Conservation (phyloP, 2,113 vertebrate species). For the Nicator chloris region DNA sequence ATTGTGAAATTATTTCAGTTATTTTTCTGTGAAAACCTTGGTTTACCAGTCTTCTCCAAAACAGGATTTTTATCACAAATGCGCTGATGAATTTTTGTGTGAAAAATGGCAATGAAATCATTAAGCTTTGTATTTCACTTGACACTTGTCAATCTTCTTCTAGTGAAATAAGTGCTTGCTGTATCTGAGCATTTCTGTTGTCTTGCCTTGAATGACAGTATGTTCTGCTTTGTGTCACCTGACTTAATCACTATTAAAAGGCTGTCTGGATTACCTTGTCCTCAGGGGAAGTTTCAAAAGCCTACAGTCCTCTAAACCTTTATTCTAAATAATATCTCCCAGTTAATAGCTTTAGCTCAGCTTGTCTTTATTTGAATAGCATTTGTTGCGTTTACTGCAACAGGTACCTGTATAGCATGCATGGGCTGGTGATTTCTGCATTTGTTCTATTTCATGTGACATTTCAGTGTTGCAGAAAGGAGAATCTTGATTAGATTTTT, state of each 20-base stretch:
- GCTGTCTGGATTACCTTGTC: neutral
- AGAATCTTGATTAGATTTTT: neutral
- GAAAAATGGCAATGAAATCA: neutral
- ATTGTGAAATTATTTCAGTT: neutral
- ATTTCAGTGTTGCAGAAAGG: neutral
- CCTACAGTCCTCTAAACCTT: neutral
- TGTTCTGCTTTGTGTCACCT: conserved; percentile 25
- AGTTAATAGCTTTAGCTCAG: neutral
- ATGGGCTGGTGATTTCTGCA: neutral
- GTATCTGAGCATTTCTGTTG: neutral
- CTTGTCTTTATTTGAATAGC: neutral
- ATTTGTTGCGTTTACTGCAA: neutral
- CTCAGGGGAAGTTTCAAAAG: neutral
- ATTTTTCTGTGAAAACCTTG: neutral
- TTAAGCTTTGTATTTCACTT: neutral
- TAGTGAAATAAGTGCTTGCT: neutral
- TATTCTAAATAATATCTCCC: neutral
- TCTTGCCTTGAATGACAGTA: neutral
- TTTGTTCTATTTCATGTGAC: neutral
- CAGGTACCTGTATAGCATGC: neutral
- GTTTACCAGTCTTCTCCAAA: neutral
- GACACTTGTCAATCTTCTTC: neutral
- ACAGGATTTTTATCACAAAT: neutral
- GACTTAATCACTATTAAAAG: neutral
- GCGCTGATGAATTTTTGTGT: neutral